These are phyloP conservation scores for Burhinus oedicnemus DNA, from an alignment of 2,113 vertebrate species.

Conservation along the genomic window DNA sequence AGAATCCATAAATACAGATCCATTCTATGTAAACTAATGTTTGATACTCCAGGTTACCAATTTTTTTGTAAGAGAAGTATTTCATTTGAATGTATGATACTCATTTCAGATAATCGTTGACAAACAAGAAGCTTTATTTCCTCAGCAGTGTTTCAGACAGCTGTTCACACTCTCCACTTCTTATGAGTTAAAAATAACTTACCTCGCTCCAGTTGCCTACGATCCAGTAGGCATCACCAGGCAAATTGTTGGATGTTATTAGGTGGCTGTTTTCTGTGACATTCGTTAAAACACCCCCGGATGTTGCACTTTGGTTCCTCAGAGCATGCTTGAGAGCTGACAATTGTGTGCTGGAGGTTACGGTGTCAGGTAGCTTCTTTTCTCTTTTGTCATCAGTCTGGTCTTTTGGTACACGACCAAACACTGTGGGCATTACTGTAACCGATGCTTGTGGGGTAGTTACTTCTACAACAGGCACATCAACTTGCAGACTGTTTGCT, in stretches of 20 bases:
- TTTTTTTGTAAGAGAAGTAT: not conserved
- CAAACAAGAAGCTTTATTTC: not conserved
- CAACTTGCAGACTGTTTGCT: not conserved
- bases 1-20: not conserved
- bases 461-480: not conserved
- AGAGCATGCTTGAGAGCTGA: not conserved
- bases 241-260: constrained; percentile 14
- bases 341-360: not conserved
- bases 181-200: not conserved
- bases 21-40: not conserved
- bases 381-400: not conserved
- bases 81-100: not conserved
- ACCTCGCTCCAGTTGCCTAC: constrained; percentile 85
- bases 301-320: constrained; percentile 9
- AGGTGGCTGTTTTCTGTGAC: constrained; percentile 38
- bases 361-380: not conserved
- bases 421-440: not conserved
- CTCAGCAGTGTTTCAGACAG: not conserved
- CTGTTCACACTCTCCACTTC: not conserved
- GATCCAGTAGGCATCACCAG: constrained; percentile 78
- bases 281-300: constrained; percentile 21
- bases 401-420: not conserved
- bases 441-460: not conserved
- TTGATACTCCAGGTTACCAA: not conserved
- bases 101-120: not conserved